Base-by-base conservation (phyloP, 2,888 invertebrate species). In the Antitype chi region DNA sequence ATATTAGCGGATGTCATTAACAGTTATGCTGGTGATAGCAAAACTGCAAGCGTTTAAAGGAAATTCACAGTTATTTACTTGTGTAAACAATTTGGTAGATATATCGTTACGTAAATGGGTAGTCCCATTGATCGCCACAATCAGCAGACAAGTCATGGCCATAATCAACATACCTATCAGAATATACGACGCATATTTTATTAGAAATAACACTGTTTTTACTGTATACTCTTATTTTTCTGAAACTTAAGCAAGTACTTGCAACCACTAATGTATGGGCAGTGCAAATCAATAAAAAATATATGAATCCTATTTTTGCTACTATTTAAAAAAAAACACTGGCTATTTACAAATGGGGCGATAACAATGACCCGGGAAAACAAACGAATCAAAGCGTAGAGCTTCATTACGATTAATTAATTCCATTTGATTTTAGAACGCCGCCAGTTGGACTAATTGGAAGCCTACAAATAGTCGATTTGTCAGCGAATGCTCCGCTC, bases 341-440 rank as follows among this genome's bases (percentile, higher is more conserved):
- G 23, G 32, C 68, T 25, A 63, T 74, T 82, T 67, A 59, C 53
- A 70, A 73, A 47, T 53, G 25, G n/a, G 6, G 59, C n/a, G 43
- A 69, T 28, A 60, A 80, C 66, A 74, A 68, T 78, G 75, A 11
- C 13, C 15, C 20, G 32, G 5, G 20, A 53, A 74, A 70, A 57
- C 55, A 84, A 84, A 73, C 49, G 53, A 77, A 62, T 71, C 70
- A 73, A 75, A 81, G 59, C 63, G 20, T n/a, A 64, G 55, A 64
- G 59, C 72, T 74, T 84, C 63, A 84, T 84, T 74, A 81, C 81
- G 47, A 70, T 81, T 74, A 72, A 84, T 80, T 74, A 70, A 84
- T 74, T 77, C 59, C 55, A 74, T 74, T 84, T 74, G 71, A 84
- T 81, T 84, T 81, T 84, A 81, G 78, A 81, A 75, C 81, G 74